Percentiles rank a stretch among this genome's conserved stretches.
Conservation (phyloP, 2,888 invertebrate species). For the Melieria crassipennis region DNA sequence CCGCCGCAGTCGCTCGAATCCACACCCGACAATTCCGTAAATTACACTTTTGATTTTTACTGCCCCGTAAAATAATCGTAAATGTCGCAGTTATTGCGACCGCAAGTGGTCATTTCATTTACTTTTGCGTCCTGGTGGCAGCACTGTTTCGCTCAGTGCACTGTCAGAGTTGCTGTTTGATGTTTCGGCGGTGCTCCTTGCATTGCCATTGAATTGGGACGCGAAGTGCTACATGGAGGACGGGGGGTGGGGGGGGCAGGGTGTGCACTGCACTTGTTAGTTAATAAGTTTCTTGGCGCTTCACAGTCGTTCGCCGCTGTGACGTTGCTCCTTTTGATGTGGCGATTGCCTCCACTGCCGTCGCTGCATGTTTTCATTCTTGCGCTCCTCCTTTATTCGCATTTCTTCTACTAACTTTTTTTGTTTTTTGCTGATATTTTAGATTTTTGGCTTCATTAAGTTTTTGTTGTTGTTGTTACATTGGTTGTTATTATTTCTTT, state of each 20-base stretch:
- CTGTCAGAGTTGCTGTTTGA: constrained; percentile 22
- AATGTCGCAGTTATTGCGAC: constrained; percentile 66
- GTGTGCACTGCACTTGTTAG: constrained; percentile 46
- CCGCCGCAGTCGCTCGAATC: constrained; percentile 26
- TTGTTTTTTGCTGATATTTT: constrained; percentile 37
- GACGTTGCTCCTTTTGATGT: constrained; percentile 26
- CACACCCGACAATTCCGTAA: constrained; percentile 57
- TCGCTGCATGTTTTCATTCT: constrained; percentile 14
- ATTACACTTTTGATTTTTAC: constrained; percentile 67
- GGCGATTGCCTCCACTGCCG: constrained; percentile 11
- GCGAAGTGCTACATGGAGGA: background rate
- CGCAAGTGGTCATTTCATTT: constrained; percentile 64
- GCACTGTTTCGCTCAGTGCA: constrained; percentile 56
- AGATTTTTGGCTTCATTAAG: constrained; percentile 49
- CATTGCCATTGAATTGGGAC: no score
- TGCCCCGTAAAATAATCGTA: constrained; percentile 66
- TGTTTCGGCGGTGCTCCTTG: constrained; percentile 20
- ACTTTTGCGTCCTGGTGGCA: constrained; percentile 41
- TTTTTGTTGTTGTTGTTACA: constrained; percentile 20
- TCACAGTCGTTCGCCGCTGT: constrained; percentile 4
- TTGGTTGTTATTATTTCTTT: background rate
- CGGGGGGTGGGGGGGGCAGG: no score
- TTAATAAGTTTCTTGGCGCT: constrained; percentile 57
- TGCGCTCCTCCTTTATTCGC: constrained; percentile 44
- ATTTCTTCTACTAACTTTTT: background rate